phyloP scores from a whole-genome alignment of 2,797 vertebrate species.

The Serranus cabrilla region DNA sequence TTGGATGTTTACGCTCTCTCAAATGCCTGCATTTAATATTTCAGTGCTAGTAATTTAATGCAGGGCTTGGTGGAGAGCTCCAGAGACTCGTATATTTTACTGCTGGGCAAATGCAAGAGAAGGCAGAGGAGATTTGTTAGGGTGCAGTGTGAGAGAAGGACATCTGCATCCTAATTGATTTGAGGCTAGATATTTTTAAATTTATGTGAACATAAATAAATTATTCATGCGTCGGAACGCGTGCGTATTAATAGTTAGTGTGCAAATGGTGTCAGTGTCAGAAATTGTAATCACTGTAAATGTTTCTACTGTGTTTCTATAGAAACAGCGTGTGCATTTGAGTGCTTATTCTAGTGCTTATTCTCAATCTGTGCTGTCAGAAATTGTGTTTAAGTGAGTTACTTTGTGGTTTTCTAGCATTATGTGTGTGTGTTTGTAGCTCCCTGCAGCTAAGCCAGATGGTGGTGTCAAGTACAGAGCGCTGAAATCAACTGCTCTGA shows the following conservation, averaged over 20 bases:
- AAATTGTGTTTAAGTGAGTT: background rate
- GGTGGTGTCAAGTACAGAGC: slow-evolving; percentile 59
- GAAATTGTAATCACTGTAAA: slow-evolving; percentile 7
- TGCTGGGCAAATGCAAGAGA: slow-evolving; percentile 21
- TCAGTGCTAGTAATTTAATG: slow-evolving; percentile 52
- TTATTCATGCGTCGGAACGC: slow-evolving; percentile 39
- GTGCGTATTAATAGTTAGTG: slow-evolving; percentile 9
- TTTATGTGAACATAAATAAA: slow-evolving; percentile 47
- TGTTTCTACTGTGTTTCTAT: slow-evolving; percentile 32
- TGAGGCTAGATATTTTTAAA: slow-evolving; percentile 48
- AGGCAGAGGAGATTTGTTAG: slow-evolving; percentile 40
- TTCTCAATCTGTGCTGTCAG: slow-evolving; percentile 6
- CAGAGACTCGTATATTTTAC: slow-evolving; percentile 45
- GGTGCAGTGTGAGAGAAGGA: slow-evolving; percentile 23
- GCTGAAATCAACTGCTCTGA: slow-evolving; percentile 51
- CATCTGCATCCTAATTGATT: slow-evolving; percentile 59
- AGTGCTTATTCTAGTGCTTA: background rate
- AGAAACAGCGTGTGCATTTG: background rate
- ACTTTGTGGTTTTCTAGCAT: slow-evolving; percentile 8
- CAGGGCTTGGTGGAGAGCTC: slow-evolving; percentile 18
- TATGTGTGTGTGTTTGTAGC: slow-evolving; percentile 15
- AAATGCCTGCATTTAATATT: slow-evolving; percentile 54
- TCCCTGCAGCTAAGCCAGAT: slow-evolving; percentile 60
- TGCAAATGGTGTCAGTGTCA: background rate
- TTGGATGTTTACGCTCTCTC: slow-evolving; percentile 43